A percentile compares a stretch with the other conserved stretches of the same genome.
Conservation (phyloP, 2,888 invertebrate genomes). For the Pheosia tremula region DNA sequence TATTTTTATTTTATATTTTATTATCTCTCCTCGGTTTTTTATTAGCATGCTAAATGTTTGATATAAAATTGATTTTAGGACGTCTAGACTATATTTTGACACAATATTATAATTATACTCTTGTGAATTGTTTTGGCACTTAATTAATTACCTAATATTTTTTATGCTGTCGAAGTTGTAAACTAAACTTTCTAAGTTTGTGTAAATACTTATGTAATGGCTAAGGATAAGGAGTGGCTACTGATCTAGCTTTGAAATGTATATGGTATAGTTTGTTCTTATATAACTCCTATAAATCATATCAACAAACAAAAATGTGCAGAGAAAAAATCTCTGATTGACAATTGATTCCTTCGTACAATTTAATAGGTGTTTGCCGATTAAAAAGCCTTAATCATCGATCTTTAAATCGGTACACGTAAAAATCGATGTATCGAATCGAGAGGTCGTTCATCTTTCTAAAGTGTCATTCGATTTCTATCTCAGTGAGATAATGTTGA, state of each 20-base stretch:
- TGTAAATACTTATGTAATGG: too few species aligned
- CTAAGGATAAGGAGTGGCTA: too few species aligned
- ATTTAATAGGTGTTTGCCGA: conserved; percentile 57
- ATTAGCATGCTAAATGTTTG: too few species aligned
- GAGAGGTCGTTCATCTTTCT: conserved; percentile 65
- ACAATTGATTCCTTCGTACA: conserved; percentile 33
- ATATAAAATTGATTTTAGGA: too few species aligned
- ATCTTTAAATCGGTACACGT: conserved; percentile 60
- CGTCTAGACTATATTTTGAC: too few species aligned
- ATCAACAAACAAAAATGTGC: conserved; percentile 28
- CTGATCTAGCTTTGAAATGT: background rate
- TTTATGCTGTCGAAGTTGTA: too few species aligned
- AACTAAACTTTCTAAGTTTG: too few species aligned
- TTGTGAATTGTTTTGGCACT: too few species aligned
- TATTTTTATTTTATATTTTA: too few species aligned
- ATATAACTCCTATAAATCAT: conserved; percentile 9
- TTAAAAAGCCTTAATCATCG: conserved; percentile 63
- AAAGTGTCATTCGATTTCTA: conserved; percentile 67
- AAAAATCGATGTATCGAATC: conserved; percentile 59
- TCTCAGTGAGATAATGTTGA: conserved; percentile 57
- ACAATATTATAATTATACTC: too few species aligned
- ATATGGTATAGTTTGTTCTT: background rate
- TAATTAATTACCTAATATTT: too few species aligned
- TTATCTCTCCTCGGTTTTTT: too few species aligned
- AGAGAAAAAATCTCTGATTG: conserved; percentile 25